phyloP scores from a whole-genome alignment of 2,888 invertebrate species.

The Dasysyrphus albostriatus region DNA sequence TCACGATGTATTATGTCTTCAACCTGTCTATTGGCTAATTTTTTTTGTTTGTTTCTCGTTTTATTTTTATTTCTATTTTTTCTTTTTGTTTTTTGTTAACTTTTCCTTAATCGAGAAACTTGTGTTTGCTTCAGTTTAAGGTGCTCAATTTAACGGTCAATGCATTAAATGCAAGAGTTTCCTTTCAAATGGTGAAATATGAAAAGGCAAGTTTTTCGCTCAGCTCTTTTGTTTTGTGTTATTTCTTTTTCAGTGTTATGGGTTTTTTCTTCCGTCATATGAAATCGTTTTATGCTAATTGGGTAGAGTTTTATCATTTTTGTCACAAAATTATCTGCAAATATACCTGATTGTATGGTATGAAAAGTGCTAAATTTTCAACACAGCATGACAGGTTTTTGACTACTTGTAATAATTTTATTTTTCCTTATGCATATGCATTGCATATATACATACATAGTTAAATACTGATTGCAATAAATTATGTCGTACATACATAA shows the following conservation, averaged over 20 bases:
- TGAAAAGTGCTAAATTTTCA: slow-evolving; percentile 36
- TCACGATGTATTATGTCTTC: slow-evolving; percentile 51
- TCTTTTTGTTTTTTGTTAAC: neutral
- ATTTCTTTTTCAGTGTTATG: slow-evolving; percentile 5
- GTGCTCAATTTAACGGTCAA: slow-evolving; percentile 55
- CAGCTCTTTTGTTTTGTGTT: slow-evolving; percentile 57
- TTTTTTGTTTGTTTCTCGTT: slow-evolving; percentile 37
- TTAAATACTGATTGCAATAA: slow-evolving; percentile 30
- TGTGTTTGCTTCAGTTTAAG: slow-evolving; percentile 17
- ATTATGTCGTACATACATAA: slow-evolving; percentile 29
- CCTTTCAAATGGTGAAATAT: slow-evolving; percentile 60
- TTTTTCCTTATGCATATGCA: neutral
- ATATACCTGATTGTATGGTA: slow-evolving; percentile 7
- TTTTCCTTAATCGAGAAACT: slow-evolving; percentile 15
- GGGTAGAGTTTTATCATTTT: slow-evolving; percentile 40
- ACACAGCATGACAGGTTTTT: slow-evolving; percentile 47
- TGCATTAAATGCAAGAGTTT: slow-evolving; percentile 43
- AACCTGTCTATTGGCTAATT: slow-evolving; percentile 63
- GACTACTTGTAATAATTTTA: slow-evolving; percentile 37
- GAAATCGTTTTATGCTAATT: slow-evolving; percentile 52
- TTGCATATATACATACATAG: neutral
- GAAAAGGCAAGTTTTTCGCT: slow-evolving; percentile 47
- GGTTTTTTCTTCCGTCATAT: slow-evolving; percentile 51
- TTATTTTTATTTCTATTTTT: slow-evolving; percentile 13
- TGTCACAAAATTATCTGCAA: slow-evolving; percentile 19